A percentile compares a stretch with the other conserved stretches of the same genome.
These are phyloP conservation scores for Panonychus citri DNA, from an alignment of 1,140 invertebrate genomes.

Conservation along the genomic window DNA sequence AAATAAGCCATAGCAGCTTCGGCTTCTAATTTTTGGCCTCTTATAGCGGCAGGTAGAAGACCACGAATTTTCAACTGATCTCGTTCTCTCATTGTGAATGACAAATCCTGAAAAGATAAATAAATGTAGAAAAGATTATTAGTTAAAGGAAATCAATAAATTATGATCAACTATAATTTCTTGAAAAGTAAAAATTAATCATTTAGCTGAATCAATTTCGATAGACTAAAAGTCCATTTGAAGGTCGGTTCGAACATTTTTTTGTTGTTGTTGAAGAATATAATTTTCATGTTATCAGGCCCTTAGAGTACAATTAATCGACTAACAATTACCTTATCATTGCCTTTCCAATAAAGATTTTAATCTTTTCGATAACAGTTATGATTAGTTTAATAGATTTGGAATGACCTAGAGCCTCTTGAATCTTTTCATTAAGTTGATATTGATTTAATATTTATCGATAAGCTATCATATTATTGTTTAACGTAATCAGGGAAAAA, in stretches of 20 bases:
- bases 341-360: too few species aligned
- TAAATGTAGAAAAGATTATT: background rate
- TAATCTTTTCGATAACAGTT: too few species aligned
- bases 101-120: slow-evolving; percentile 15
- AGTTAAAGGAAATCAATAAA: background rate
- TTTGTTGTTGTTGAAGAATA: too few species aligned
- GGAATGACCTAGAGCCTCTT: too few species aligned
- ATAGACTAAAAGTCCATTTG: background rate
- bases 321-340: too few species aligned
- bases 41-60: slow-evolving; percentile 18
- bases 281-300: too few species aligned
- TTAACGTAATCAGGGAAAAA: too few species aligned
- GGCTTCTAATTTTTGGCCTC: slow-evolving; percentile 17
- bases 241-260: background rate
- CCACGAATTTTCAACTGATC: slow-evolving; percentile 18
- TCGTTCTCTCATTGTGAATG: slow-evolving; percentile 18
- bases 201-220: background rate
- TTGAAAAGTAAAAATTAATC: background rate
- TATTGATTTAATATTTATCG: too few species aligned
- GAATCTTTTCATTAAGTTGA: too few species aligned
- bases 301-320: too few species aligned
- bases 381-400: too few species aligned
- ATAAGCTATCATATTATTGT: too few species aligned
- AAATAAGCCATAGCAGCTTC: slow-evolving; percentile 17
- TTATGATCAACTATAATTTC: background rate